Evolutionary conservation across 30 jellyfish, hydroid and myxozoan genomes (phyloP), one percentile per base, ranked within the genome.

Genomic region (Rhopilema esculentum): DNA sequence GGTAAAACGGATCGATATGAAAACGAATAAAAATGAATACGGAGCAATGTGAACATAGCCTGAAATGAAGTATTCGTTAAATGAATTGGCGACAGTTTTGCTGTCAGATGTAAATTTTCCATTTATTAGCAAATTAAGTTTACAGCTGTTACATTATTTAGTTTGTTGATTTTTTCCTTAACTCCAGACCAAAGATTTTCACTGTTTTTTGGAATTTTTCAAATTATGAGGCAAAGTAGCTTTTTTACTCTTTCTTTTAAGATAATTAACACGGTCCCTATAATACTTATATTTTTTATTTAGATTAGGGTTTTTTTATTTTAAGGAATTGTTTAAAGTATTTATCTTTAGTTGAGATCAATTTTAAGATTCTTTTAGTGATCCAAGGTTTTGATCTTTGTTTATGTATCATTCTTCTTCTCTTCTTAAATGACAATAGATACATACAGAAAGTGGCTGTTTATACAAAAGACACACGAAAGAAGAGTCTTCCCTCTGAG

Each of bases 361-460:
- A 50, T n/a, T 25, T 48, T 76, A 21, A 23, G 49, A 76, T 50
- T n/a, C 75, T 78, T 33, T 25, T 49, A n/a, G 87, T 76, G 50
- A 76, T 20, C 87, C 87, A 76, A 17, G 87, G 61, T 51, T 76
- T 50, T 50, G 1, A 17, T 25, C 29, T 31, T 49, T 22, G 87
- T 28, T 50, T 61, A 31, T 27, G n/a, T n/a, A n/a, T n/a, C n/a
- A n/a, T n/a, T n/a, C n/a, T n/a, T n/a, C n/a, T n/a, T n/a, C n/a
- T n/a, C n/a, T n/a, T n/a, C n/a, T n/a, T n/a, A n/a, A n/a, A n/a
- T n/a, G n/a, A n/a, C n/a, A n/a, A n/a, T n/a, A n/a, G n/a, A n/a
- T n/a, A n/a, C n/a, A n/a, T n/a, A n/a, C n/a, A n/a, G n/a, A n/a
- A n/a, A n/a, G n/a, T n/a, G n/a, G n/a, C n/a, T n/a, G n/a, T n/a